Percentiles rank a stretch among this genome's conserved stretches.
phyloP scores from a whole-genome alignment of 2,113 vertebrate species.

The Otis tarda region DNA sequence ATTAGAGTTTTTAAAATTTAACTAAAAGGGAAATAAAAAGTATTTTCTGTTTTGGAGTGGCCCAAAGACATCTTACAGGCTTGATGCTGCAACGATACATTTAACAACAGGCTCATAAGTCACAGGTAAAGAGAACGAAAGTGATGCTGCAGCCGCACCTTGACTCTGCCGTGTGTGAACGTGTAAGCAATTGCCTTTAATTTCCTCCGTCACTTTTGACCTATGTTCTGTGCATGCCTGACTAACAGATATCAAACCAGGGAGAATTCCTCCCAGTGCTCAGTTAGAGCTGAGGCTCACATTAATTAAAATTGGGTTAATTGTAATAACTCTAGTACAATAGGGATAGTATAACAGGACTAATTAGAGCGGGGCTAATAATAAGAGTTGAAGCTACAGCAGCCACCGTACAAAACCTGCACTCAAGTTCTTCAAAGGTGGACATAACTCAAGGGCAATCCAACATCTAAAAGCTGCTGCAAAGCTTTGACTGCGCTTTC shows the following conservation, averaged over 20 bases:
- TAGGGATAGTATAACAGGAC: background rate
- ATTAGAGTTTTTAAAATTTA: background rate
- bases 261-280: background rate
- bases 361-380: background rate
- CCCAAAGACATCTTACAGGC: background rate
- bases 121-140: background rate
- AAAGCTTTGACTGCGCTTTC: background rate
- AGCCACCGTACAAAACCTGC: background rate
- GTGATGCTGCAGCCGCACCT: background rate
- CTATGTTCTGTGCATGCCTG: background rate
- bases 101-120: background rate
- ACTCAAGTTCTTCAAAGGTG: background rate
- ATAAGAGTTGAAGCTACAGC: background rate
- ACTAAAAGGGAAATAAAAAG: background rate
- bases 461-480: background rate
- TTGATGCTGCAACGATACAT: background rate
- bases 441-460: background rate
- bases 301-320: constrained; percentile 1
- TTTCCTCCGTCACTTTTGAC: background rate
- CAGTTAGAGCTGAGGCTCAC: background rate
- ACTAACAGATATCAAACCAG: background rate
- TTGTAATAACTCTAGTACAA: background rate
- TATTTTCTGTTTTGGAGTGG: background rate
- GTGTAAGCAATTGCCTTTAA: background rate
- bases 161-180: rapidly evolving